A percentile compares a stretch with the other conserved stretches of the same genome.
Evolutionary conservation across 2,888 invertebrate genomes (phyloP).

Genomic region (Tenthredo notha): DNA sequence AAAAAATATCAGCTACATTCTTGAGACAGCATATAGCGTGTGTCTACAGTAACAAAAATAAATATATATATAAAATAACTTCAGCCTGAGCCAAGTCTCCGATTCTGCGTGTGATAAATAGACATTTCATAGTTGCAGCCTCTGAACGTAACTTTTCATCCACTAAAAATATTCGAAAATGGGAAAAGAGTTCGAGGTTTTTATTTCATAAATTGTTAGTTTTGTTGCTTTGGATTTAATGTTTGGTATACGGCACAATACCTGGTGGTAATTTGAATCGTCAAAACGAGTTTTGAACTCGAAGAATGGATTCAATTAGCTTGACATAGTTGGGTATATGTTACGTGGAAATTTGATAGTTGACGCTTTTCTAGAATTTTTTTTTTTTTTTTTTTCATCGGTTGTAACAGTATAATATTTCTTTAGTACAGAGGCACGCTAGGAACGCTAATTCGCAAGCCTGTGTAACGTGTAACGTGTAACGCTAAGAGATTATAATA

Average conservation of each 20-base stretch:
- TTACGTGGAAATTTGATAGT: conserved; percentile 39
- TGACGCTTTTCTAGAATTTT: background rate
- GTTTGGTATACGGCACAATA: background rate
- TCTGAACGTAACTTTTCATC: background rate
- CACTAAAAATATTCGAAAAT: background rate
- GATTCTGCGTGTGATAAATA: background rate
- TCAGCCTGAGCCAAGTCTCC: background rate
- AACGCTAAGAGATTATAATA: background rate
- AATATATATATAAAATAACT: background rate
- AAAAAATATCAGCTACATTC: background rate
- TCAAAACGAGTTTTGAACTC: background rate
- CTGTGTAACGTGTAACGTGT: conserved; percentile 25
- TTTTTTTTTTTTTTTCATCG: conserved; percentile 2
- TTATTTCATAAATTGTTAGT: background rate
- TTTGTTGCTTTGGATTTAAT: background rate
- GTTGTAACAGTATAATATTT: conserved; percentile 35
- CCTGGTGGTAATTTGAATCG: conserved; percentile 19
- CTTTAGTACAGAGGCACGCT: conserved; percentile 7
- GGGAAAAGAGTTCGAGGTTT: background rate
- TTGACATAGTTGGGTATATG: conserved; percentile 6
- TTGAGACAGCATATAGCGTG: background rate
- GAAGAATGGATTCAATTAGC: conserved; percentile 35
- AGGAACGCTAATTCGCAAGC: background rate
- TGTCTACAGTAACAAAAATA: background rate
- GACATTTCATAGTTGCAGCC: background rate